Percentiles rank a stretch among this genome's conserved stretches.
These are phyloP conservation scores for Ranitomeya imitator DNA, from an alignment of 2,113 vertebrate species.

Conservation along the genomic window DNA sequence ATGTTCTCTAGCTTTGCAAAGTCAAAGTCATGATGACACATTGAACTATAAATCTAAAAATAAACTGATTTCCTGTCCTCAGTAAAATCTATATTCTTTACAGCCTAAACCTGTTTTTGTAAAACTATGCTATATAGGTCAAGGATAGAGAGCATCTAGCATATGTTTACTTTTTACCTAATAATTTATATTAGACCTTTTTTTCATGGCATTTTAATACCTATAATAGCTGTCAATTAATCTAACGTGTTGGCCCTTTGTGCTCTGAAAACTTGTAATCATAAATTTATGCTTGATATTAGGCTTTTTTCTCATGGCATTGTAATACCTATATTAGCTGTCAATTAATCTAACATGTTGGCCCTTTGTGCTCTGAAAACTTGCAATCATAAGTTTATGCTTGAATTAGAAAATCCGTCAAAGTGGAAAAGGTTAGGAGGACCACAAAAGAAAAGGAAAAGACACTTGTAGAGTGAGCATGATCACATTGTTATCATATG, in stretches of 20 bases:
- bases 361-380: neutral
- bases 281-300: no score
- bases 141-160: conserved; percentile 23
- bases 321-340: neutral
- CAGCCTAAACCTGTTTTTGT: conserved; percentile 29
- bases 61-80: conserved; percentile 44
- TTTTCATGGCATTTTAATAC: neutral
- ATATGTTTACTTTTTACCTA: conserved; percentile 16
- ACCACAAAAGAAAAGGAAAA: no score
- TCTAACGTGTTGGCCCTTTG: neutral
- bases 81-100: conserved; percentile 55
- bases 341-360: neutral
- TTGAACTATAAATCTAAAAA: conserved; percentile 55
- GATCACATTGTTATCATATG: no score
- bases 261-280: neutral
- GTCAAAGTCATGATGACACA: conserved; percentile 52
- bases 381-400: neutral
- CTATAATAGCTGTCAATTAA: neutral
- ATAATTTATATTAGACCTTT: neutral
- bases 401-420: no score
- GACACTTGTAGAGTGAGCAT: no score
- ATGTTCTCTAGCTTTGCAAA: conserved; percentile 24
- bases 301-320: neutral
- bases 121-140: conserved; percentile 41
- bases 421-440: no score